Conservation (phyloP, 92 coral and sea anemone genomes). For the Epizoanthus illoricatus region DNA sequence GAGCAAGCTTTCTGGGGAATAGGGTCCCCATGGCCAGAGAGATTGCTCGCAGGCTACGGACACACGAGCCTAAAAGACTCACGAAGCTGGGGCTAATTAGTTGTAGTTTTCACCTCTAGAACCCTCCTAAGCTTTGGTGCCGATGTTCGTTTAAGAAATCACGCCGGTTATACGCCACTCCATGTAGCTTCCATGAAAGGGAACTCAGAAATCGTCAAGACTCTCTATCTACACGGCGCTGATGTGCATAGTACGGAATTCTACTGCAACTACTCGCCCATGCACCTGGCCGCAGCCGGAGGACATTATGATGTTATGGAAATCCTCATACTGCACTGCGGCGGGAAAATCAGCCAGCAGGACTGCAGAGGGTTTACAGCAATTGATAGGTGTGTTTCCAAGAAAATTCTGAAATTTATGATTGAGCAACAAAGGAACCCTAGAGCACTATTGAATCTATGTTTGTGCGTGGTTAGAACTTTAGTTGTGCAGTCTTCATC, state of each 20-base stretch:
- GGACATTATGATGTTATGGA: conserved; percentile 54
- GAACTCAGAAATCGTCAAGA: conserved; percentile 57
- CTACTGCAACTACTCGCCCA: conserved; percentile 81
- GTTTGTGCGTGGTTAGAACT: conserved; percentile 3
- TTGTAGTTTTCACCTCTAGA: background rate
- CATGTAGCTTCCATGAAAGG: conserved; percentile 73
- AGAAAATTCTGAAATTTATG: conserved; percentile 35
- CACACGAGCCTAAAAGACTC: too few species aligned
- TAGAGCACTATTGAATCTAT: background rate
- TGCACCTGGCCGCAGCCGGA: conserved; percentile 79
- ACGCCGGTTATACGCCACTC: conserved; percentile 79
- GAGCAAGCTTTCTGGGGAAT: too few species aligned
- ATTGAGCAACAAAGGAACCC: conserved; percentile 16
- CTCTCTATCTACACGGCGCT: conserved; percentile 77
- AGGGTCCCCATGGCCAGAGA: too few species aligned
- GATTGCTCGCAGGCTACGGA: too few species aligned
- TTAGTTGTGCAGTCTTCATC: background rate
- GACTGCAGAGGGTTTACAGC: conserved; percentile 61
- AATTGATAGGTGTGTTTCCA: conserved; percentile 62
- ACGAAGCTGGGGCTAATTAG: too few species aligned
- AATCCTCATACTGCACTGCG: conserved; percentile 53
- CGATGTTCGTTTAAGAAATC: conserved; percentile 64
- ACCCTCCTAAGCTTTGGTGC: conserved; percentile 57
- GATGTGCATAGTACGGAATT: conserved; percentile 65
- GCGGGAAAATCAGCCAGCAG: conserved; percentile 55